Percentiles rank a stretch among this genome's conserved stretches.
These are phyloP conservation scores for Eupithecia exiguata DNA, from an alignment of 2,888 invertebrate species.

Conservation along the genomic window DNA sequence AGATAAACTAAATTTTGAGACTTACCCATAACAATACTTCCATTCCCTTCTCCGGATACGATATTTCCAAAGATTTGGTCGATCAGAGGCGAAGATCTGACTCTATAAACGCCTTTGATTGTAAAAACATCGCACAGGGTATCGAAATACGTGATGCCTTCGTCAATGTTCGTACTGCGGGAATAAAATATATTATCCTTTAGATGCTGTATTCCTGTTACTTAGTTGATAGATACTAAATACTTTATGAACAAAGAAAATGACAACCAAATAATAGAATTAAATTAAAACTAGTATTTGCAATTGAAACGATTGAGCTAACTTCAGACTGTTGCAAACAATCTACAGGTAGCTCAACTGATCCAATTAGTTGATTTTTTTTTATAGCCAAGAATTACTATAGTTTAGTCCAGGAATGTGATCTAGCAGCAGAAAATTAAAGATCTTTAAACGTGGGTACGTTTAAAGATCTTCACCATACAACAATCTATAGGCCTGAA, in stretches of 20 bases:
- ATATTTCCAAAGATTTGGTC: constrained; percentile 28
- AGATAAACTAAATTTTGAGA: background rate
- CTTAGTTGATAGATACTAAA: no score
- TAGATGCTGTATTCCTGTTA: background rate
- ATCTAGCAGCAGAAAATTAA: background rate
- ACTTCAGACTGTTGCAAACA: no score
- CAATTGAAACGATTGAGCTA: no score
- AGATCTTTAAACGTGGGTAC: background rate
- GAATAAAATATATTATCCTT: constrained; percentile 13
- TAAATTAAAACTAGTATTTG: no score
- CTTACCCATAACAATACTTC: constrained; percentile 40
- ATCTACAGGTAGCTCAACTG: no score
- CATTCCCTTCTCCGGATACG: constrained; percentile 38
- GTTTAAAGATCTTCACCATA: background rate
- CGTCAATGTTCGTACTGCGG: constrained; percentile 39
- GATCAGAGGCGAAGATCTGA: constrained; percentile 30
- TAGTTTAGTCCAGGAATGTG: no score
- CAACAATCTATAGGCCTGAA: background rate
- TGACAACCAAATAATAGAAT: no score
- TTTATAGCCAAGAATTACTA: no score
- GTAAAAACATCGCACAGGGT: constrained; percentile 34
- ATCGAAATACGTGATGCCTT: constrained; percentile 31
- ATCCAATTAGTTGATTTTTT: no score
- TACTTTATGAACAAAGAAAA: no score
- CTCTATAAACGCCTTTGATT: constrained; percentile 38